Conservation (phyloP, 1,140 invertebrate species). For the Trachelipus rathkii region DNA sequence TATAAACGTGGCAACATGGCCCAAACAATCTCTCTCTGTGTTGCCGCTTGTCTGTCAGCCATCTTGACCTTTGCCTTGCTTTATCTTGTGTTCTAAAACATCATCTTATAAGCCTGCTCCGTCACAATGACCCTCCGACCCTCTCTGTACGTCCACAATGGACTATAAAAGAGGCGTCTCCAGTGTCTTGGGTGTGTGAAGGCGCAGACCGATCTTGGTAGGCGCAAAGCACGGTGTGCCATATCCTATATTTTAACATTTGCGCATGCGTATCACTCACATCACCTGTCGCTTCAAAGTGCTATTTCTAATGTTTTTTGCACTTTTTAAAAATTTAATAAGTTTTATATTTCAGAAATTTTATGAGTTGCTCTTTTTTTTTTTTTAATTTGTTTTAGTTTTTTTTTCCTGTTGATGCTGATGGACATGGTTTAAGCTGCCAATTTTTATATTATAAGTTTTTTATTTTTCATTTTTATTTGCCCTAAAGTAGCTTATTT, state of each 20-base stretch:
- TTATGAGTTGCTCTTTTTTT: too few species aligned
- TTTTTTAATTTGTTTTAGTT: too few species aligned
- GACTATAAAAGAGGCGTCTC: background rate
- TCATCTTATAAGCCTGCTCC: constrained; percentile 7
- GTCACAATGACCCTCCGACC: constrained; percentile 1
- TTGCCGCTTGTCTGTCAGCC: constrained; percentile 10
- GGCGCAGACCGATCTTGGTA: constrained; percentile 3
- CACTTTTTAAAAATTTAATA: background rate
- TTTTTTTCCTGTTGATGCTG: too few species aligned
- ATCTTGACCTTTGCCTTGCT: constrained; percentile 11
- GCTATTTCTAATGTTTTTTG: background rate
- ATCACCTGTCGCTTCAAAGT: background rate
- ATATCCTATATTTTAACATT: background rate
- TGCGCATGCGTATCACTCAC: constrained; percentile 1
- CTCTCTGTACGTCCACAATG: background rate
- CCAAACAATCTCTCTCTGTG: constrained; percentile 12
- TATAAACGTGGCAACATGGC: constrained; percentile 31
- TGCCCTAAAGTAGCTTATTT: too few species aligned
- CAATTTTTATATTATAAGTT: too few species aligned
- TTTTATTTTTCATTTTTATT: too few species aligned
- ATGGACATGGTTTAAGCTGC: too few species aligned
- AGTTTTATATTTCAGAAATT: too few species aligned
- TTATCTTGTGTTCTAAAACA: constrained; percentile 13
- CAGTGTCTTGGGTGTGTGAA: constrained; percentile 11
- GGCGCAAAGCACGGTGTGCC: constrained; percentile 9